Evolutionary conservation across 1,140 invertebrate genomes (phyloP).

Genomic region (Bombus pyrosoma): DNA sequence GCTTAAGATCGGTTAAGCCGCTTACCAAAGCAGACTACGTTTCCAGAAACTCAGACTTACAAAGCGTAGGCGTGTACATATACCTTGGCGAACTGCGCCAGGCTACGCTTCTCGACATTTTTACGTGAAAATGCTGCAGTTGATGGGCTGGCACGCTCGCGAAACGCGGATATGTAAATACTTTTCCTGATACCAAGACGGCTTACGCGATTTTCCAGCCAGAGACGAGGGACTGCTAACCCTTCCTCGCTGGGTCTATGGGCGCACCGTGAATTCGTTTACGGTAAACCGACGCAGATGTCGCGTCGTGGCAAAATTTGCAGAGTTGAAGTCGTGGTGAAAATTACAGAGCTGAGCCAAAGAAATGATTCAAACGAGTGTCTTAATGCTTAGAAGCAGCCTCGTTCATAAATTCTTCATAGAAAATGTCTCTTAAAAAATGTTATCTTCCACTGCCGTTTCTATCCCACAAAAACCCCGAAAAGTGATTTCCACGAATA

Average conservation of each 20-base stretch:
- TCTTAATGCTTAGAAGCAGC: neutral
- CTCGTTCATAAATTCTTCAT: neutral
- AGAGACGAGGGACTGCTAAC: neutral
- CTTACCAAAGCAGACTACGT: constrained; percentile 41
- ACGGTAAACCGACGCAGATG: neutral
- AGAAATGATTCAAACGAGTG: neutral
- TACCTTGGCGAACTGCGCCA: neutral
- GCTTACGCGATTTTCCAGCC: neutral
- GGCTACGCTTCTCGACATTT: neutral
- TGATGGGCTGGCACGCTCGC: constrained; percentile 22
- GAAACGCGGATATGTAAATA: constrained; percentile 45
- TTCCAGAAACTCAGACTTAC: constrained; percentile 26
- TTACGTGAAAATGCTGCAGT: neutral
- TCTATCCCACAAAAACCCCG: neutral
- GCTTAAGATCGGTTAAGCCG: constrained; percentile 64
- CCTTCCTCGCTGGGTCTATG: neutral
- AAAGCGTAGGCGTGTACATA: neutral
- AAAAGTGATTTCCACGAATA: neutral
- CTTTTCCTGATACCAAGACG: constrained; percentile 3
- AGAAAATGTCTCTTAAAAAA: neutral
- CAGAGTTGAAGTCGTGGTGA: neutral
- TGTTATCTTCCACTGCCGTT: neutral
- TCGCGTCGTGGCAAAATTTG: neutral
- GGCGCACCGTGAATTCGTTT: neutral
- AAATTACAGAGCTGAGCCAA: too few relatives aligned